A percentile compares a stretch with the other conserved stretches of the same genome.
phyloP scores from a whole-genome alignment of 2,888 invertebrate genomes.

The Amorpha juglandis region DNA sequence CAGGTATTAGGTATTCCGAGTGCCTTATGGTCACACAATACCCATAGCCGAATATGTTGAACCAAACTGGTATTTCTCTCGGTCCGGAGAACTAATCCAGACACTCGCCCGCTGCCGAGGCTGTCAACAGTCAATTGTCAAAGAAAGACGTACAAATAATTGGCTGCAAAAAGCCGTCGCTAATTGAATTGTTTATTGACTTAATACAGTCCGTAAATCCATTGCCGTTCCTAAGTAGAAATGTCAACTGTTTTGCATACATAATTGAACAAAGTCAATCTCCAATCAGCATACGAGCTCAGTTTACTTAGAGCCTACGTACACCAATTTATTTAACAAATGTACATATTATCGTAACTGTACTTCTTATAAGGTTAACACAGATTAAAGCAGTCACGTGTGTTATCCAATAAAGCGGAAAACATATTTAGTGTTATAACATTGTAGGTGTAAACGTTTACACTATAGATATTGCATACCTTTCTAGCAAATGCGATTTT shows the following conservation, averaged over 20 bases:
- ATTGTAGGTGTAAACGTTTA: conserved; percentile 31
- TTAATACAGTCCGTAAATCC: background rate
- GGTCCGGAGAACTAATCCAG: no score
- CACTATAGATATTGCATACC: conserved; percentile 29
- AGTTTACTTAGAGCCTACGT: conserved; percentile 49
- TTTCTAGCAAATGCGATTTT: conserved; percentile 41
- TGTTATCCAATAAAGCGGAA: conserved; percentile 16
- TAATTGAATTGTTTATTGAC: conserved; percentile 12
- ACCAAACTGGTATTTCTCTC: no score
- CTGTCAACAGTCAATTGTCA: background rate
- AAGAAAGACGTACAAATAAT: conserved; percentile 7
- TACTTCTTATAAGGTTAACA: conserved; percentile 37
- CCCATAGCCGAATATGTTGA: no score
- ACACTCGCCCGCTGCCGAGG: no score
- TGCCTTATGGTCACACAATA: no score
- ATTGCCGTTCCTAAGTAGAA: conserved; percentile 21
- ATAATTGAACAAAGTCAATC: conserved; percentile 35
- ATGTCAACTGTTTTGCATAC: conserved; percentile 27
- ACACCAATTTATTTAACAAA: conserved; percentile 50
- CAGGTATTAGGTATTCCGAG: no score
- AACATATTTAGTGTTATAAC: conserved; percentile 9
- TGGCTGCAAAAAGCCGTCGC: background rate
- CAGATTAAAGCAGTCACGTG: conserved; percentile 26
- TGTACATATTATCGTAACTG: conserved; percentile 43
- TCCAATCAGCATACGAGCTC: conserved; percentile 32